These are phyloP conservation scores for Pterocles orientalis DNA, from an alignment of 2,113 vertebrate genomes.

Conservation along the genomic window DNA sequence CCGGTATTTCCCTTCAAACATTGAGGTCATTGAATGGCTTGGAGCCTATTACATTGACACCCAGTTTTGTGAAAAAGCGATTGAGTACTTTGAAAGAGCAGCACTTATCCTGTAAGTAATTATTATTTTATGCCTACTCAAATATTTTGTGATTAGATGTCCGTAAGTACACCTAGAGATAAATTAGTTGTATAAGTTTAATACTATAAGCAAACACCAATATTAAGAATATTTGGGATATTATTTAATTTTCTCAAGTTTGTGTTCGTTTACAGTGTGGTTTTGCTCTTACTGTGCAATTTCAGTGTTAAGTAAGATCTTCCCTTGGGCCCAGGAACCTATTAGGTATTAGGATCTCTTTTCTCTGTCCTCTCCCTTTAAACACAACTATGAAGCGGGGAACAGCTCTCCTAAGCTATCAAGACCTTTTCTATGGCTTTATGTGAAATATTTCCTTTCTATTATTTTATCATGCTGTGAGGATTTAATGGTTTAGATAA, in stretches of 20 bases:
- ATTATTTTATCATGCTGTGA: accelerated
- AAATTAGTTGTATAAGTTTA: not conserved
- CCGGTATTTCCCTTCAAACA: constrained; percentile 94
- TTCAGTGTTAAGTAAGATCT: not conserved
- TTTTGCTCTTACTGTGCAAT: not conserved
- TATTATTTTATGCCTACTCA: constrained; percentile 25
- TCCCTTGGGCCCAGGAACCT: not conserved
- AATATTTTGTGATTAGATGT: not conserved
- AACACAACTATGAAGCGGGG: not conserved
- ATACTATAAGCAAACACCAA: not conserved
- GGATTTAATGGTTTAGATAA: not conserved
- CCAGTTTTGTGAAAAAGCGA: constrained; percentile 97
- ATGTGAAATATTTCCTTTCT: not conserved
- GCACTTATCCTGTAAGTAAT: constrained; percentile 94
- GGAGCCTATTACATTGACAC: constrained; percentile 95
- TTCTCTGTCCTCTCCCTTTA: not conserved
- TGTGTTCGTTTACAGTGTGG: not conserved
- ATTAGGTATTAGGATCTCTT: not conserved
- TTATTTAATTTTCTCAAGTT: constrained; percentile 26
- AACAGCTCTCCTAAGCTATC: not conserved
- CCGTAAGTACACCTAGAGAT: not conserved
- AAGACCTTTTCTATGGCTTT: not conserved
- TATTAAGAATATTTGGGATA: not conserved
- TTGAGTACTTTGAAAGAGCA: constrained; percentile 98
- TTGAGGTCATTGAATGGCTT: constrained; percentile 96